These are phyloP conservation scores for Dendrophyllia cribrosa DNA, from an alignment of 64 coral and sea anemone genomes.

Conservation along the genomic window DNA sequence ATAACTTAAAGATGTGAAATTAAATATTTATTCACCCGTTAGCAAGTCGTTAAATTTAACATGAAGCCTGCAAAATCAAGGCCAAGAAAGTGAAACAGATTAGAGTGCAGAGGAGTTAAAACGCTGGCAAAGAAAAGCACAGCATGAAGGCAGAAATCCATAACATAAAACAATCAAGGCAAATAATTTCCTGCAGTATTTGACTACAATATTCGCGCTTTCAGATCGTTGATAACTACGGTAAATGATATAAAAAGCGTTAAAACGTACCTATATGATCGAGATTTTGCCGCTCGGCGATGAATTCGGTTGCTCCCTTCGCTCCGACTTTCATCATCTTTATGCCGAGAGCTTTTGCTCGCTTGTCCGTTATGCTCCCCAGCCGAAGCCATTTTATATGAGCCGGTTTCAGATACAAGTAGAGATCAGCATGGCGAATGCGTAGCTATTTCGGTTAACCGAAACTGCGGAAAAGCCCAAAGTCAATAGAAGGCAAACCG, in stretches of 20 bases:
- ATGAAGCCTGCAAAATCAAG: not conserved
- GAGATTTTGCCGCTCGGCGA: conserved; percentile 61
- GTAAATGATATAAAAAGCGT: not conserved
- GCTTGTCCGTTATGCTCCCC: not conserved
- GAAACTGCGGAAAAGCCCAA: conserved; percentile 18
- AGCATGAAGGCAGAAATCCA: conserved; percentile 14
- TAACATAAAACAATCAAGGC: not conserved
- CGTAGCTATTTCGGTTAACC: conserved; percentile 7
- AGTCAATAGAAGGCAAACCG: conserved; percentile 19
- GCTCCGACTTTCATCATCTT: not conserved
- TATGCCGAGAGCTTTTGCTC: not conserved
- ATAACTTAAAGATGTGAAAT: conserved; percentile 13
- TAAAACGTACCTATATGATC: conserved; percentile 73
- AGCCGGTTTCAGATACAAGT: not conserved
- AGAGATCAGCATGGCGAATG: conserved; percentile 15
- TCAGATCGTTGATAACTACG: conserved; percentile 5
- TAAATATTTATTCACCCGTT: conserved; percentile 33
- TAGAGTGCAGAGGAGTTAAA: not conserved
- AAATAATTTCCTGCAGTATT: conserved; percentile 41
- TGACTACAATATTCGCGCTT: conserved; percentile 13
- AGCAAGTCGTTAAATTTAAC: conserved; percentile 13
- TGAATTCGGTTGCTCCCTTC: conserved; percentile 9
- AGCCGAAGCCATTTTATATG: conserved; percentile 31
- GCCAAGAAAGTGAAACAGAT: not conserved
- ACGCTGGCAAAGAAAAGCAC: not conserved